Evolutionary conservation across 2,797 vertebrate species (phyloP).

Genomic region (Anabas testudineus): DNA sequence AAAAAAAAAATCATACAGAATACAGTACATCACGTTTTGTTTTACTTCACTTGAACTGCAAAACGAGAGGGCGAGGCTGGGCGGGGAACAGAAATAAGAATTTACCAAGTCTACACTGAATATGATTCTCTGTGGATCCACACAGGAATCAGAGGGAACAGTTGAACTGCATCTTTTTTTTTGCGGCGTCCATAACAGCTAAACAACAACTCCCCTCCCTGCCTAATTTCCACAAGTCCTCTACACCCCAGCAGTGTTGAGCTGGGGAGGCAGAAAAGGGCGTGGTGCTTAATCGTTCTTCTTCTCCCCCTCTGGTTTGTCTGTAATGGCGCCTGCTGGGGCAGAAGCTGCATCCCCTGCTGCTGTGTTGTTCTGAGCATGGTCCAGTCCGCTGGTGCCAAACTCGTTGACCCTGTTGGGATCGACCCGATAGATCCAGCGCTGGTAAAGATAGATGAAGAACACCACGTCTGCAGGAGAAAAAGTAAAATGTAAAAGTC

Average conservation of each 20-base stretch:
- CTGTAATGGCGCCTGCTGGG: slow-evolving; percentile 76
- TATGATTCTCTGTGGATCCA: slow-evolving; percentile 78
- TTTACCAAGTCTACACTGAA: slow-evolving; percentile 85
- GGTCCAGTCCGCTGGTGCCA: slow-evolving; percentile 89
- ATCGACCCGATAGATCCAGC: slow-evolving; percentile 97
- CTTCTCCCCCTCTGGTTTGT: slow-evolving; percentile 92
- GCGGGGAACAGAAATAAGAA: slow-evolving; percentile 77
- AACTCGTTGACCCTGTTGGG: slow-evolving; percentile 93
- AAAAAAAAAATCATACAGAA: slow-evolving; percentile 87
- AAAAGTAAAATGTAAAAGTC: not conserved
- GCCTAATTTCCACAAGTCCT: slow-evolving; percentile 73
- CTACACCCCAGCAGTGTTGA: slow-evolving; percentile 64
- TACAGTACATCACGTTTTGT: slow-evolving; percentile 88
- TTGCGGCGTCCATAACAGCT: slow-evolving; percentile 77
- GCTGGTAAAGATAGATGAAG: slow-evolving; percentile 97
- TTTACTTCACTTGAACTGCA: slow-evolving; percentile 88
- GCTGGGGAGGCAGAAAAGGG: slow-evolving; percentile 55
- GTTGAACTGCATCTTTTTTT: slow-evolving; percentile 75
- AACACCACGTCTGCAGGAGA: slow-evolving; percentile 90
- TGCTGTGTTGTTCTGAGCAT: slow-evolving; percentile 58
- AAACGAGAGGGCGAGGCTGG: slow-evolving; percentile 78
- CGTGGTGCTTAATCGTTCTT: slow-evolving; percentile 88
- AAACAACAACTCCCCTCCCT: slow-evolving; percentile 74
- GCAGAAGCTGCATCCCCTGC: slow-evolving; percentile 39
- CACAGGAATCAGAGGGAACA: slow-evolving; percentile 79